Conservation (phyloP, 1,140 invertebrate species). For the Drosophila jambulina region DNA sequence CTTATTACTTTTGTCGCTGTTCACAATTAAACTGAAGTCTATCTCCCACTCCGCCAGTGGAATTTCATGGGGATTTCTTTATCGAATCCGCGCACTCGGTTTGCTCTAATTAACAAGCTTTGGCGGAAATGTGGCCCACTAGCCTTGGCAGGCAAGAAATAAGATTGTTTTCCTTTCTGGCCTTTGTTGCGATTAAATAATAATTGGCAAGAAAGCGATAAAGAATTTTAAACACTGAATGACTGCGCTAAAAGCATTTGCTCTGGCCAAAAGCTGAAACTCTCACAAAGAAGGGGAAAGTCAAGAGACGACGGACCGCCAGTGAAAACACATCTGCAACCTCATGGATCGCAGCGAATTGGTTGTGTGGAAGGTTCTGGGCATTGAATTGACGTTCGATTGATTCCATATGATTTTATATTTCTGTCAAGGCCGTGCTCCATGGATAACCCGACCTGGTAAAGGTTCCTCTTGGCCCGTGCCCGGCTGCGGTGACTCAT, state of each 20-base stretch:
- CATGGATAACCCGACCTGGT: slow-evolving; percentile 39
- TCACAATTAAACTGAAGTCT: slow-evolving; percentile 66
- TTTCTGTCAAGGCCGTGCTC: slow-evolving; percentile 10
- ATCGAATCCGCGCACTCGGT: slow-evolving; percentile 24
- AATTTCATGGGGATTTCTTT: slow-evolving; percentile 42
- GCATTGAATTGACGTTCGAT: slow-evolving; percentile 29
- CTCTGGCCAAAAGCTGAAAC: slow-evolving; percentile 21
- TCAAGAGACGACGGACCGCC: slow-evolving; percentile 1
- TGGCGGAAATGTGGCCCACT: slow-evolving; percentile 41
- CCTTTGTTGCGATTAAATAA: slow-evolving; percentile 55
- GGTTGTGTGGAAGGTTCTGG: slow-evolving; percentile 10
- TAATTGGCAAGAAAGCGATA: slow-evolving; percentile 55
- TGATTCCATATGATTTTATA: slow-evolving; percentile 2
- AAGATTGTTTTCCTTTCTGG: slow-evolving; percentile 45
- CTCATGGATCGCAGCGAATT: slow-evolving; percentile 9
- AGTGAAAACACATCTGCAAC: slow-evolving; percentile 18
- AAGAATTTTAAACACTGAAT: slow-evolving; percentile 52
- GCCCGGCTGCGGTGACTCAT: slow-evolving; percentile 40
- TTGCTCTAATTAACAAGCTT: slow-evolving; percentile 58
- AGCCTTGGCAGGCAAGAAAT: slow-evolving; percentile 64
- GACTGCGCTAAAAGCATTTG: slow-evolving; percentile 37
- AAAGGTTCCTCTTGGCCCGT: not conserved
- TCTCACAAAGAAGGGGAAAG: slow-evolving; percentile 52
- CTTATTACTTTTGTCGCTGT: slow-evolving; percentile 74
- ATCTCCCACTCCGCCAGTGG: slow-evolving; percentile 42